Conservation (phyloP, 2,797 vertebrate genomes). For the Balearica regulorum region DNA sequence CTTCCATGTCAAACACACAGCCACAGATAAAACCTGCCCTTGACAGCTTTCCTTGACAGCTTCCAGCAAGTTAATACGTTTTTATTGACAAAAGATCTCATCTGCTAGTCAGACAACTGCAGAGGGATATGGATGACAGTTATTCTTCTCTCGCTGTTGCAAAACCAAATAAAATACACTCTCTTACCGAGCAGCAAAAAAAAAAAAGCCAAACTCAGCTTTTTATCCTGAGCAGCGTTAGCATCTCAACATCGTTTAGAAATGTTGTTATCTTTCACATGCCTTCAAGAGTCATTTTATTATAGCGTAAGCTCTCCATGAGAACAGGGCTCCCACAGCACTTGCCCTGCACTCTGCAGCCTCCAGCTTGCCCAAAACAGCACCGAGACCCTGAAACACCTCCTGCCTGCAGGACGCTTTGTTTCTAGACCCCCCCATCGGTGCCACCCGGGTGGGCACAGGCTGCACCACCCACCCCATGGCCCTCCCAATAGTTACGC, state of each 20-base stretch:
- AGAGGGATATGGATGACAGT: neutral
- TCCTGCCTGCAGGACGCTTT: neutral
- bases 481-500: fast-evolving
- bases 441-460: neutral
- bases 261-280: neutral
- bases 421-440: fast-evolving
- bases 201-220: neutral
- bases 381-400: fast-evolving
- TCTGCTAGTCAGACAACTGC: neutral
- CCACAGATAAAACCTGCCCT: neutral
- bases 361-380: neutral
- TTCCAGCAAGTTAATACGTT: neutral
- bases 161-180: neutral
- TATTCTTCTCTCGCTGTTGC: neutral
- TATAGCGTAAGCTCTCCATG: fast-evolving
- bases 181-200: neutral
- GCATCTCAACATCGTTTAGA: neutral
- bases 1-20: neutral
- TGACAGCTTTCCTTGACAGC: neutral
- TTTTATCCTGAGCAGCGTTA: neutral
- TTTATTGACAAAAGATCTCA: neutral
- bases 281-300: neutral
- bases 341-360: neutral
- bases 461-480: neutral
- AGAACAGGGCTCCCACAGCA: fast-evolving